These are phyloP conservation scores for Drosophila teissieri DNA, from an alignment of 1,140 invertebrate species.

Conservation along the genomic window DNA sequence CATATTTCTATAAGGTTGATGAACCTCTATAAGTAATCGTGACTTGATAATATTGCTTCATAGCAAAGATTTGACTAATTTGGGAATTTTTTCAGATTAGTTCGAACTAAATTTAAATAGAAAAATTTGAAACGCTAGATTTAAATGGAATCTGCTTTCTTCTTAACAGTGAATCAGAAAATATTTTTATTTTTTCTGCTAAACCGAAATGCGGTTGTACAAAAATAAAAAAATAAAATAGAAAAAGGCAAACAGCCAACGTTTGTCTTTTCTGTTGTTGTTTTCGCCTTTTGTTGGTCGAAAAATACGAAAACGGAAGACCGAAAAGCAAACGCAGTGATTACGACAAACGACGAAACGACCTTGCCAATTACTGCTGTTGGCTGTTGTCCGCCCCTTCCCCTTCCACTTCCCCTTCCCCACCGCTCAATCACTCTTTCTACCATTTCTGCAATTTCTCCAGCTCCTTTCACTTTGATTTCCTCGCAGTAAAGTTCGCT, in stretches of 20 bases:
- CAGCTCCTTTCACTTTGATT: slow-evolving; percentile 23
- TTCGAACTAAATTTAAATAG: too few species aligned
- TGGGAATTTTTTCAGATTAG: background rate
- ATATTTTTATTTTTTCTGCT: slow-evolving; percentile 25
- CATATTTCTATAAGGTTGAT: background rate
- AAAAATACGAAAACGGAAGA: slow-evolving; percentile 42
- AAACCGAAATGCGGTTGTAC: slow-evolving; percentile 33
- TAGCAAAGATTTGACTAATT: background rate
- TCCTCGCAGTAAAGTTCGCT: slow-evolving; percentile 29
- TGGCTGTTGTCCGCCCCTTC: slow-evolving; percentile 27
- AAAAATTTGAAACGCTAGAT: background rate
- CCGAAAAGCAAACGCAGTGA: slow-evolving; percentile 66
- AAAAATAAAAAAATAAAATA: slow-evolving; percentile 18
- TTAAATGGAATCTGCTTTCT: background rate
- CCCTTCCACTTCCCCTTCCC: background rate
- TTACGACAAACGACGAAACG: slow-evolving; percentile 77
- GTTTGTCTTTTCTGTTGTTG: slow-evolving; percentile 60
- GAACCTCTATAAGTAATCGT: background rate
- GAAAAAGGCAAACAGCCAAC: slow-evolving; percentile 59
- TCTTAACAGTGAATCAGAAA: background rate
- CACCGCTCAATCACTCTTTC: too few species aligned
- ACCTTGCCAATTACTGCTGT: slow-evolving; percentile 77
- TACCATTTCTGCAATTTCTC: background rate
- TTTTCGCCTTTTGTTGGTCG: slow-evolving; percentile 48
- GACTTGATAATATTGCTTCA: background rate